These are phyloP conservation scores for Poeciliopsis infans DNA, from an alignment of 2,797 vertebrate species.

Conservation along the genomic window DNA sequence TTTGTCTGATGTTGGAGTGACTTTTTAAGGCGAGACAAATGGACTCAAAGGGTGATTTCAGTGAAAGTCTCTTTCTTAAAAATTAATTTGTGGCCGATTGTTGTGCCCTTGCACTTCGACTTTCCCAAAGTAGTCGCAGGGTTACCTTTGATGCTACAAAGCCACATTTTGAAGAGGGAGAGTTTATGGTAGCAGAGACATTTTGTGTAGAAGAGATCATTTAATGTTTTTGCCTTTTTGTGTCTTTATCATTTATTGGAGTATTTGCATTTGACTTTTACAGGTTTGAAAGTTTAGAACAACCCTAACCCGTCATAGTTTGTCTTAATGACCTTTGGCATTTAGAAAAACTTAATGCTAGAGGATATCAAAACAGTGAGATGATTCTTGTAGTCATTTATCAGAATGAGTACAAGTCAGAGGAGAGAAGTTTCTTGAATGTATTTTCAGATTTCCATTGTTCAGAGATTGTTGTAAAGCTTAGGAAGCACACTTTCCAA, in stretches of 20 bases:
- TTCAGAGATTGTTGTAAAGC: not conserved
- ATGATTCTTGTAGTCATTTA: not conserved
- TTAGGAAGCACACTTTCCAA: not conserved
- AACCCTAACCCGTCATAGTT: not conserved
- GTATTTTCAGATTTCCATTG: not conserved
- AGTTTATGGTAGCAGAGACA: not conserved
- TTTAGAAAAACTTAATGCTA: no score
- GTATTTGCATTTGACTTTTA: not conserved
- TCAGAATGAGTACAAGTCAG: not conserved
- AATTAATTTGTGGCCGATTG: slow-evolving; percentile 71
- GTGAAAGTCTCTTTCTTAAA: slow-evolving; percentile 66
- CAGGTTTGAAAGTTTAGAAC: not conserved
- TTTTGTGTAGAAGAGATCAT: not conserved
- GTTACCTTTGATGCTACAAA: not conserved
- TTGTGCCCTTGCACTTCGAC: slow-evolving; percentile 55
- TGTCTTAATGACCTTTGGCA: not conserved
- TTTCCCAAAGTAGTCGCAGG: not conserved
- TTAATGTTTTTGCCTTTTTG: not conserved
- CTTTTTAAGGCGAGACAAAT: not conserved
- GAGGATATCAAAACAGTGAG: not conserved
- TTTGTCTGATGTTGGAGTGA: slow-evolving; percentile 16
- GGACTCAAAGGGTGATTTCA: slow-evolving; percentile 43
- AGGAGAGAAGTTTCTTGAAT: not conserved
- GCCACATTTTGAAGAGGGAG: not conserved
- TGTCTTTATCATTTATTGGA: not conserved